Base-by-base conservation (phyloP, 2,888 invertebrate genomes). In the Ormyrus labotus region DNA sequence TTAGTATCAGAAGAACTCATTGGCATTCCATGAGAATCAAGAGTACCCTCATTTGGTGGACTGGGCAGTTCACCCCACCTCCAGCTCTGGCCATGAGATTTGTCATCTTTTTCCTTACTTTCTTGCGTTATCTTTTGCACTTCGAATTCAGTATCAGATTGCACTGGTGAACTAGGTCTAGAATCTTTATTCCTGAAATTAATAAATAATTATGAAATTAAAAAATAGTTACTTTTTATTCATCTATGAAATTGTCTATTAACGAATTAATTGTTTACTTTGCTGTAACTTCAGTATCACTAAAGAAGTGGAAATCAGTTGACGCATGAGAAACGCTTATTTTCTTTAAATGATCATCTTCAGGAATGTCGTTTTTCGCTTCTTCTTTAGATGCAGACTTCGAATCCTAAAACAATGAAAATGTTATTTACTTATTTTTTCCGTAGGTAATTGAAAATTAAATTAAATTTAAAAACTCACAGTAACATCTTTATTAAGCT, bases 121-220 rank as follows among this genome's bases (percentile, higher is more conserved):
- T 89, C 89, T 81, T 94, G 76, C 89, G 92, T 81, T 93, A 94
- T 89, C 80, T 90, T 91, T 13, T 87, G 88, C 87, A 94, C 92
- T 91, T 98, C 98, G 88, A 97, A 95, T 90, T 99, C 99, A 0
- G 98, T 97, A 91, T 99, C 99, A 61, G 98, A 98, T 90, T 97
- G 97, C 82, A 96, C 94, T 7, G 98, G 97, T 11, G 97, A 96
- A 83, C 95, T 94, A 58, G 96, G 94, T 81, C 97, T 93, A 55
- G 95, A 95, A 82, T 93, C 92, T 82, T 89, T 90, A 84, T 90
- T 90, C 85, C 90, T 90, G 84, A 34, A 34, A 34, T 34, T 34
- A 34, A 34, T 34, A 34, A 34, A 34, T 34, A 34, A 34, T 34
- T 34, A 34, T 34, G 4, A 34, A 34, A 34, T 34, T 34, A 34